Evolutionary conservation across 1,140 invertebrate species (phyloP), one percentile per base, ranked within the genome.

Genomic region (Octopus sinensis): DNA sequence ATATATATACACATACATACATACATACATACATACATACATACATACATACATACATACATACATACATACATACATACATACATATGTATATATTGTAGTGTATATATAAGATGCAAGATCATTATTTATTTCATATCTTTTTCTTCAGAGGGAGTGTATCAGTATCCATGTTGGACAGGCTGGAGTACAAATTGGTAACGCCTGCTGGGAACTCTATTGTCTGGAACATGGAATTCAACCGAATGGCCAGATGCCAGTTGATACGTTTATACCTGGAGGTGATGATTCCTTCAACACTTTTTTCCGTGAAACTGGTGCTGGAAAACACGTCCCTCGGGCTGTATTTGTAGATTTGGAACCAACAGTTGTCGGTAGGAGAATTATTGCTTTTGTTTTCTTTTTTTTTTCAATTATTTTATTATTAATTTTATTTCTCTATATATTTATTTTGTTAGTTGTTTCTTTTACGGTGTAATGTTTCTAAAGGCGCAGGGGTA

Each of bases 91-190:
- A 43, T 43, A 43, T 43, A 43, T 43, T 43, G 30, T 43, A 43
- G 30, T 76, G 68, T 51, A 82, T 80, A 73, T 53, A 82, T 80
- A 82, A 43, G 30, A 43, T 43, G 30, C 13, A 9, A 53, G 7
- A n/a, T 79, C 12, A 13, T 71, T 56, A 56, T 80, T 1, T 43
- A 6, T 53, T 68, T 43, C 30, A 43, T 43, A 43, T 43, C 30
- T 76, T 76, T 76, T 54, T 30, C 81, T 82, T 43, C 82, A 85
- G 91, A 86, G 91, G 79, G 95, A 96, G 93, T 95, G 94, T 88
- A 95, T 96, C 88, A 95, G 94, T 85, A 93, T 96, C 83, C 95
- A 96, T 90, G 93, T 96, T 86, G 96, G 96, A 71, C 95, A 96
- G 91, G 95, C 95, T 83, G 95, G 95, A 80, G 95, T 95, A 9